A percentile compares a stretch with the other conserved stretches of the same genome.
Conservation (phyloP, 2,888 invertebrate genomes). For the Camponotus fellah region DNA sequence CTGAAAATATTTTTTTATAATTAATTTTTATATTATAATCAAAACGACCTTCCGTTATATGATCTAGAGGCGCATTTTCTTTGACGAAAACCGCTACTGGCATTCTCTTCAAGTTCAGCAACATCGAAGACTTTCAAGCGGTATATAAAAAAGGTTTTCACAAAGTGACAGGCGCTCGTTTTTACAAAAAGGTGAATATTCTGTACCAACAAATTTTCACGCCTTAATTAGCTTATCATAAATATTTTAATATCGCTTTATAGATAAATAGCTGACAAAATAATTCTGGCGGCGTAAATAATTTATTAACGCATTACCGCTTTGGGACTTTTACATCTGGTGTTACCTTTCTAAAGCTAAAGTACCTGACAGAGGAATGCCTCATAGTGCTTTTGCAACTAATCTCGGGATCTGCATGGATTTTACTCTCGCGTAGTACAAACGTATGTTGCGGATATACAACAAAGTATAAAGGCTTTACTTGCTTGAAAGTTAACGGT, state of each 20-base stretch:
- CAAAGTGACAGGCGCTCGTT: conserved; percentile 94
- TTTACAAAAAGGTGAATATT: conserved; percentile 92
- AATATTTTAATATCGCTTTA: neutral
- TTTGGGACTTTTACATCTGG: conserved; percentile 18
- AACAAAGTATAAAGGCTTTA: conserved; percentile 27
- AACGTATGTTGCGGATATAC: conserved; percentile 23
- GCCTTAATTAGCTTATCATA: neutral
- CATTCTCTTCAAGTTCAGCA: conserved; percentile 95
- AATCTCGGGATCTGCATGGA: conserved; percentile 52
- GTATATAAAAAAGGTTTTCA: conserved; percentile 96
- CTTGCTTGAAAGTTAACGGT: neutral
- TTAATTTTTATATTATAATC: conserved; percentile 7
- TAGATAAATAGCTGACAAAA: neutral
- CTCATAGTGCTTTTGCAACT: conserved; percentile 44
- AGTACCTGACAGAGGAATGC: conserved; percentile 48
- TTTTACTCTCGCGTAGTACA: neutral
- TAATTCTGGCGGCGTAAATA: conserved; percentile 8
- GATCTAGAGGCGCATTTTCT: conserved; percentile 92
- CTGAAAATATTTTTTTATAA: neutral
- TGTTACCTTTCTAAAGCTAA: conserved; percentile 32
- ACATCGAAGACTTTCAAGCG: conserved; percentile 94
- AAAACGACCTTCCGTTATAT: conserved; percentile 14
- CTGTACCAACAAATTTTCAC: neutral
- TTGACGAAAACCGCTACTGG: conserved; percentile 96
- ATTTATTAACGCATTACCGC: conserved; percentile 10